Evolutionary conservation across 1,140 invertebrate genomes (phyloP), one percentile per base, ranked within the genome.

Genomic region (Pemphigus obesinymphae): DNA sequence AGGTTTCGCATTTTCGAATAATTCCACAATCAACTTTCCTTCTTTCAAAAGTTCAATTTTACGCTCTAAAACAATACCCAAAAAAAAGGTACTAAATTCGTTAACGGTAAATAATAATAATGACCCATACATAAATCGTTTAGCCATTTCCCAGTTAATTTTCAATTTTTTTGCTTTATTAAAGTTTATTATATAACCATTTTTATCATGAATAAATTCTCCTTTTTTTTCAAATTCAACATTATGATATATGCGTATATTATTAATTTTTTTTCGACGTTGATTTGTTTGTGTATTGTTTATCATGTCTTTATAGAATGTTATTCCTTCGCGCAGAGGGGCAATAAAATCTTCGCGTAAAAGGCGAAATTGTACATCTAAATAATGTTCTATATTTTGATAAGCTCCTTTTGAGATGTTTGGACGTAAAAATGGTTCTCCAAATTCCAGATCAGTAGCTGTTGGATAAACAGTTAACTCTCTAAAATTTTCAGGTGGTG

Each of bases 331-430:
- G 10, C 90, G 84, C 53, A 93, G 84, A 3, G 92, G 91, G 1
- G 86, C 85, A 53, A 90, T 87, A 86, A 92, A 92, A 86, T 96
- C 94, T 87, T 95, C 93, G 15, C 92, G 86, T 29, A 96, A 86
- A 3, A 95, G 87, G 15, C 92, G 87, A 85, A 93, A 94, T 84
- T 96, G 94, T 0, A 92, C 89, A 84, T 94, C 92, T 15, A 96
- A 86, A 85, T 96, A 96, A 83, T 94, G 90, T 37, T 92, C 88
- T 0, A 90, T 87, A 85, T 89, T 87, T 8, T 87, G 83, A 86
- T 93, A 95, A 0, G 86, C 84, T 3, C 92, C 92, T 43, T 89
- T 84, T 0, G 90, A 85, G 58, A 91, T 89, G 85, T 92, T 93
- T 15, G 89, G 86, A 4, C 90, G 86, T 13, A 93, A 83, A 86